Evolutionary conservation across 2,888 invertebrate genomes (phyloP).

Genomic region (Limnephilus lunatus): DNA sequence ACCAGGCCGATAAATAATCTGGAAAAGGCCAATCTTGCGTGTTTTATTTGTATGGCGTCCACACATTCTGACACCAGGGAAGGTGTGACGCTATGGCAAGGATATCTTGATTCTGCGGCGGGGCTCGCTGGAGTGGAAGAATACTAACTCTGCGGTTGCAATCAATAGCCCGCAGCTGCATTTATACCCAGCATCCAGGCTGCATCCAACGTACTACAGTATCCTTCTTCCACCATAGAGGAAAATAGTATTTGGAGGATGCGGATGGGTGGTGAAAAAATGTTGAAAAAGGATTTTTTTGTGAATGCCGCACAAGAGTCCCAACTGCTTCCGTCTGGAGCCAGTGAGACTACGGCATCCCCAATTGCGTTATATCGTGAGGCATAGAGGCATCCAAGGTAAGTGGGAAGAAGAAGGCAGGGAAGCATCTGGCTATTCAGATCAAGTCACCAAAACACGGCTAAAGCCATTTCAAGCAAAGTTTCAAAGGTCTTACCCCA

Average conservation of each 20-base stretch:
- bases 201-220: not conserved
- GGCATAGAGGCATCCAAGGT: too few species aligned
- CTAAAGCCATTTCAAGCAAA: too few species aligned
- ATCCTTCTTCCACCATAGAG: not conserved
- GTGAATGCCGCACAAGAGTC: too few species aligned
- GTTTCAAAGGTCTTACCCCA: too few species aligned
- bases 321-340: too few species aligned
- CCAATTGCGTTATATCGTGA: too few species aligned
- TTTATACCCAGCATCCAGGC: not conserved
- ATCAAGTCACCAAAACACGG: too few species aligned
- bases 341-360: too few species aligned
- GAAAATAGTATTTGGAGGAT: not conserved
- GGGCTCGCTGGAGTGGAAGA: slow-evolving; percentile 51
- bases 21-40: not conserved
- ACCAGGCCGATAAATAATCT: not conserved
- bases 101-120: slow-evolving; percentile 3
- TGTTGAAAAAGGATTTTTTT: too few species aligned
- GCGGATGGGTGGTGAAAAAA: not conserved
- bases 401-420: too few species aligned
- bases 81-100: slow-evolving; percentile 10
- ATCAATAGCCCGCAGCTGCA: slow-evolving; percentile 58
- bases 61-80: not conserved
- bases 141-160: slow-evolving; percentile 54
- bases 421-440: too few species aligned
- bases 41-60: not conserved